Conservation (phyloP, 1,140 invertebrate species). For the Drosophila orena region DNA sequence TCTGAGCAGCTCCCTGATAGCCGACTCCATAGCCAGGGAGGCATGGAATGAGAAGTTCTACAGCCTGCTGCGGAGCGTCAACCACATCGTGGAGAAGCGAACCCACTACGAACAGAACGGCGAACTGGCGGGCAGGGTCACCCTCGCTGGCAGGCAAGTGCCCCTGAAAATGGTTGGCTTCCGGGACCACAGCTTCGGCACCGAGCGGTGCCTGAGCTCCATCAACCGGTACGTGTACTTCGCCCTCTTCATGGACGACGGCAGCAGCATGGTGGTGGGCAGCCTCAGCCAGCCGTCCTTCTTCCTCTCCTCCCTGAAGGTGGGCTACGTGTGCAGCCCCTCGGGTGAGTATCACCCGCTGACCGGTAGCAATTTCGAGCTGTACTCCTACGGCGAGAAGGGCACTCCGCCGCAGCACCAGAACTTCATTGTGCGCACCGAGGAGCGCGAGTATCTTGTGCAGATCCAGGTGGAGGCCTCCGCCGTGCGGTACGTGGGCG, state of each 20-base stretch:
- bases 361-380: slow-evolving; percentile 73
- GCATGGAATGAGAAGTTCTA: slow-evolving; percentile 79
- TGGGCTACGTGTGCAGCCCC: slow-evolving; percentile 69
- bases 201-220: slow-evolving; percentile 77
- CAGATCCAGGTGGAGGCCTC: slow-evolving; percentile 66
- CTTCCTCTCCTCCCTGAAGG: slow-evolving; percentile 76
- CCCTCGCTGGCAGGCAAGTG: slow-evolving; percentile 4
- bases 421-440: slow-evolving; percentile 75
- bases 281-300: slow-evolving; percentile 80
- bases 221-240: slow-evolving; percentile 83
- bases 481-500: slow-evolving; percentile 69
- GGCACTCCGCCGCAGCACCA: slow-evolving; percentile 73
- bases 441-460: slow-evolving; percentile 59
- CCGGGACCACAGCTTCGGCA: slow-evolving; percentile 79
- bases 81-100: slow-evolving; percentile 65
- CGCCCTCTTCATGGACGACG: slow-evolving; percentile 73
- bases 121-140: slow-evolving; percentile 34
- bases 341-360: slow-evolving; percentile 66
- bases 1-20: slow-evolving; percentile 71
- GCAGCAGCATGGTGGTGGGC: slow-evolving; percentile 76
- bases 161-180: slow-evolving; percentile 44
- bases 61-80: slow-evolving; percentile 56
- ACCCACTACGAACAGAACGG: slow-evolving; percentile 78
- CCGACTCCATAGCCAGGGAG: slow-evolving; percentile 77
- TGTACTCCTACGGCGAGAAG: slow-evolving; percentile 79